Percentiles rank a stretch among this genome's conserved stretches.
phyloP scores from a whole-genome alignment of 2,113 vertebrate genomes.

The Tragelaphus strepsiceros region DNA sequence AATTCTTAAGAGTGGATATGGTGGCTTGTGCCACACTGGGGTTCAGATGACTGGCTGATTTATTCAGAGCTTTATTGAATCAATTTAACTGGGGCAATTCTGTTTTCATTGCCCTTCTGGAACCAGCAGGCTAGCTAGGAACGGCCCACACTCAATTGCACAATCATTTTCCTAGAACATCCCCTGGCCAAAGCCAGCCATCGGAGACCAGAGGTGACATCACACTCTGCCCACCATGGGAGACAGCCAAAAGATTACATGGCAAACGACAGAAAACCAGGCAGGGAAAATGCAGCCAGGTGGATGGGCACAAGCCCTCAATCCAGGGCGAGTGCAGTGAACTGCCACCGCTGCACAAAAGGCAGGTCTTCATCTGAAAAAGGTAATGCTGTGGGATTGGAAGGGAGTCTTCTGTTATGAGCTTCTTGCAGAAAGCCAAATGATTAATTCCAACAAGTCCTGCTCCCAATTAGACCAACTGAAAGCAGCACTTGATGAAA shows the following conservation, averaged over 20 bases:
- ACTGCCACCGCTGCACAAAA: rapidly evolving
- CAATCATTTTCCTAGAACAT: background rate
- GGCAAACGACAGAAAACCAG: background rate
- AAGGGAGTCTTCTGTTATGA: background rate
- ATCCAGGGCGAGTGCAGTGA: background rate
- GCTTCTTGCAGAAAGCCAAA: background rate
- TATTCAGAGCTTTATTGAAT: background rate
- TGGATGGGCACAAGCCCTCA: background rate
- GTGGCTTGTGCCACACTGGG: background rate
- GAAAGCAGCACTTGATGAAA: background rate
- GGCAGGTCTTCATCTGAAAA: background rate
- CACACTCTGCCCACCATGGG: background rate
- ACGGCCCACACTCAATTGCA: background rate
- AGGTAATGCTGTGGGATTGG: background rate
- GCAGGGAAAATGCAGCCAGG: background rate
- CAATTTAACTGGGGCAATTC: background rate
- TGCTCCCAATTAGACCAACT: background rate
- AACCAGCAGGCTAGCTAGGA: background rate
- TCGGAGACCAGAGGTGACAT: background rate
- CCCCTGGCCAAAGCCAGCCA: background rate
- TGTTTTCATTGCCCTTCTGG: background rate
- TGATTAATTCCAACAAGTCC: background rate
- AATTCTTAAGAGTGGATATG: background rate
- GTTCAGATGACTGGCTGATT: background rate
- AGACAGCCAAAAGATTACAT: background rate